Percentiles rank a stretch among this genome's conserved stretches.
Conservation (phyloP, 2,113 vertebrate species). For the Excalfactoria chinensis region DNA sequence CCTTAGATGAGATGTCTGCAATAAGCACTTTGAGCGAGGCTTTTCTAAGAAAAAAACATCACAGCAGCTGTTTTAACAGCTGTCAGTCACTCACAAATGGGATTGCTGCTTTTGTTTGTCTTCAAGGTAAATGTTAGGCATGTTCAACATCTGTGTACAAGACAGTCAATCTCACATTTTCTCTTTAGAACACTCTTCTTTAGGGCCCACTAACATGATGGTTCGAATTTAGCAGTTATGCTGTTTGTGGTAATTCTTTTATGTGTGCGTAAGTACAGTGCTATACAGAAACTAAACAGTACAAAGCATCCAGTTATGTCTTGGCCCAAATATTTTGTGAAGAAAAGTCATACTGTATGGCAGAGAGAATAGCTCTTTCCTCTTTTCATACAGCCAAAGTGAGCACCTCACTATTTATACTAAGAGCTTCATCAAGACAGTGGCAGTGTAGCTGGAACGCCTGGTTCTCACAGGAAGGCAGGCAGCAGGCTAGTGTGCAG, state of each 20-base stretch:
- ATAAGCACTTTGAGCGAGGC: neutral
- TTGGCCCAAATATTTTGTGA: neutral
- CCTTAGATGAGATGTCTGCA: neutral
- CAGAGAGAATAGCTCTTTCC: neutral
- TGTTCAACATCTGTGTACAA: rapidly evolving
- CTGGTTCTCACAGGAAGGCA: too few relatives aligned
- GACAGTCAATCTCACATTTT: neutral
- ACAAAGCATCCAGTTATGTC: neutral
- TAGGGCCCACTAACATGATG: neutral
- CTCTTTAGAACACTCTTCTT: neutral
- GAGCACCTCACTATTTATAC: rapidly evolving
- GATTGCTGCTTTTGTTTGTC: neutral
- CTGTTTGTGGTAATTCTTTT: neutral
- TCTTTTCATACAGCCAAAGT: neutral
- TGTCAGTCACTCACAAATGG: neutral
- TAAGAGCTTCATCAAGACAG: neutral
- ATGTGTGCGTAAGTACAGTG: neutral
- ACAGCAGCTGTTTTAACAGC: neutral
- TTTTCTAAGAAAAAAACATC: neutral
- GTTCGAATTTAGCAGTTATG: neutral
- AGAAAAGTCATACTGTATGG: rapidly evolving
- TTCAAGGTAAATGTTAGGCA: neutral
- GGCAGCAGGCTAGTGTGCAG: neutral
- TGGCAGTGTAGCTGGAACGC: neutral
- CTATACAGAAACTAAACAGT: neutral